These are phyloP conservation scores for Parelbella ahira DNA, from an alignment of 2,888 invertebrate species.

Conservation along the genomic window DNA sequence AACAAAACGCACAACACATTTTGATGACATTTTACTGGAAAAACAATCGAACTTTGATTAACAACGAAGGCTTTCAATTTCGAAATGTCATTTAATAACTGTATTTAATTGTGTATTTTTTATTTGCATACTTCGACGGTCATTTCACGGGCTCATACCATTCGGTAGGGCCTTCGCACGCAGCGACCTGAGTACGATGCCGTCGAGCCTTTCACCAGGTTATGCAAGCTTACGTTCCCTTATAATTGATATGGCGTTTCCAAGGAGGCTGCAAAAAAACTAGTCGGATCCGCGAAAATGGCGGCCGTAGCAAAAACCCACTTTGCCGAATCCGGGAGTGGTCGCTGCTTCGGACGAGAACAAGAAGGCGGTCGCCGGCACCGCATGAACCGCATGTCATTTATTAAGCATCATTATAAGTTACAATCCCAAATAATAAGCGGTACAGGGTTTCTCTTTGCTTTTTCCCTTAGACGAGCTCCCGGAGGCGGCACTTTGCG, in stretches of 20 bases:
- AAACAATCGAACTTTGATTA: too few species aligned
- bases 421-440: too few species aligned
- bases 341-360: slow-evolving; percentile 29
- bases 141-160: slow-evolving; percentile 1
- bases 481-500: too few species aligned
- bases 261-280: slow-evolving; percentile 44
- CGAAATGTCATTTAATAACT: too few species aligned
- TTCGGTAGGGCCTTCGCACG: slow-evolving; percentile 33
- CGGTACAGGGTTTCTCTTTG: too few species aligned
- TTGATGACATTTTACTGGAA: too few species aligned
- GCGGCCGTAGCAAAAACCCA: slow-evolving; percentile 46
- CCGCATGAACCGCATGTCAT: slow-evolving; percentile 33
- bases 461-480: too few species aligned
- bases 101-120: too few species aligned
- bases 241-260: slow-evolving; percentile 58
- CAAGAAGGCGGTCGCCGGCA: slow-evolving; percentile 30
- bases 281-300: slow-evolving; percentile 46
- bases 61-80: too few species aligned
- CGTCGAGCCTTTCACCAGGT: slow-evolving; percentile 47
- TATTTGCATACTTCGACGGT: not conserved
- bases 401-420: too few species aligned
- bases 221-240: slow-evolving; percentile 54
- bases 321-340: slow-evolving; percentile 47
- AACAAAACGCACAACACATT: too few species aligned
- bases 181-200: slow-evolving; percentile 39